Percentiles rank a stretch among this genome's conserved stretches.
Conservation (phyloP, 2,888 invertebrate genomes). For the Nemotelus nigrinus region DNA sequence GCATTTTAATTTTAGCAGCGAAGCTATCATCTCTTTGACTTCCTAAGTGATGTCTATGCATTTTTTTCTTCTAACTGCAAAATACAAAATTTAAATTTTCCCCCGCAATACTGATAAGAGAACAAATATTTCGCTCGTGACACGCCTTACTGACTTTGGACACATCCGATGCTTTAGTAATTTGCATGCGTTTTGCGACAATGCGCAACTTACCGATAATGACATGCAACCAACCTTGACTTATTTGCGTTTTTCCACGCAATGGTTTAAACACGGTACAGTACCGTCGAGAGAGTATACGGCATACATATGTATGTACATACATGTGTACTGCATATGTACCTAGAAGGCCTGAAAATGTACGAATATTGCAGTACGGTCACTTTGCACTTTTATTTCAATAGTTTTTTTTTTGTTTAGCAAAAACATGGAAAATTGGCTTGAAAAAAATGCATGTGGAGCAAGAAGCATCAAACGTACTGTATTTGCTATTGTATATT, state of each 20-base stretch:
- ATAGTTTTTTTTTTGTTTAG: not conserved
- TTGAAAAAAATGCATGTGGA: no score
- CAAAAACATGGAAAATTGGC: not conserved
- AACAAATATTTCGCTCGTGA: not conserved
- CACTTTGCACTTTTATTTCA: constrained; percentile 14
- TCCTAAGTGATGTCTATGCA: no score
- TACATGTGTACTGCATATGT: no score
- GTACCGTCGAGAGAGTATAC: no score
- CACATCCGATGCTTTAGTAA: not conserved
- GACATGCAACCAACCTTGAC: constrained; percentile 33
- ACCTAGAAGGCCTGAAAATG: not conserved
- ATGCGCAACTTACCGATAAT: constrained; percentile 8
- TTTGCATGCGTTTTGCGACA: constrained; percentile 5
- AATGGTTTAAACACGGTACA: not conserved
- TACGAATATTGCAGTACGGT: not conserved
- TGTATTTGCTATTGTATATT: no score
- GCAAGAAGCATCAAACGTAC: no score
- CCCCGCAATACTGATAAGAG: no score
- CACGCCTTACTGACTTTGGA: not conserved
- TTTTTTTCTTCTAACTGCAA: no score
- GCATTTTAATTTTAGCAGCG: no score
- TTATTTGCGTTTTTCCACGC: constrained; percentile 28
- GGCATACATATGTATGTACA: no score
- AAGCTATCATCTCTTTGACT: no score
- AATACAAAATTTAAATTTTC: no score